Evolutionary conservation across 2,888 invertebrate species (phyloP).

Genomic region (Spialia ferax): DNA sequence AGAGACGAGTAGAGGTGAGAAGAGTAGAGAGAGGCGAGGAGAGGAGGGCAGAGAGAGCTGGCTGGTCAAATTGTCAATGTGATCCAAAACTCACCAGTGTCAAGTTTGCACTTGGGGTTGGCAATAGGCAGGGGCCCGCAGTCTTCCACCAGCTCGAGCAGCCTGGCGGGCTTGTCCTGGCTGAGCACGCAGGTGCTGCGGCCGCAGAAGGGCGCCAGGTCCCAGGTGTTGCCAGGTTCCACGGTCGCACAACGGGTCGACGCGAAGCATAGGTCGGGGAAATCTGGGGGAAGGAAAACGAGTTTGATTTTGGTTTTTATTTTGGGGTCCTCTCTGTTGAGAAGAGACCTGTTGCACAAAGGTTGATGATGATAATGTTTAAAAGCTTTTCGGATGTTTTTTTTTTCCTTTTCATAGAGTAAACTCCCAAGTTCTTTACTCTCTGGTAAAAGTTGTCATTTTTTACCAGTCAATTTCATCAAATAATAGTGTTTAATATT

Average conservation of each 20-base stretch:
- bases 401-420: no score
- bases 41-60: no score
- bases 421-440: no score
- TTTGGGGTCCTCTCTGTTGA: no score
- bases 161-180: slow-evolving; percentile 91
- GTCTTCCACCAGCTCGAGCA: slow-evolving; percentile 95
- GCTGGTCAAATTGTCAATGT: not conserved
- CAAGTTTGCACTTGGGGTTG: slow-evolving; percentile 95
- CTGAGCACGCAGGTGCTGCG: slow-evolving; percentile 94
- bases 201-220: slow-evolving; percentile 96
- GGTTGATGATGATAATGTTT: no score
- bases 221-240: slow-evolving; percentile 95
- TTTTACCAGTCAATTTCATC: no score
- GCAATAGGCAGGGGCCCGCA: slow-evolving; percentile 95
- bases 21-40: no score
- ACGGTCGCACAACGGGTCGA: slow-evolving; percentile 96
- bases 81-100: slow-evolving; percentile 69
- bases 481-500: no score
- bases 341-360: no score
- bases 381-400: no score
- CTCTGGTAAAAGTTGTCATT: no score
- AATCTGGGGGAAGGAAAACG: slow-evolving; percentile 84
- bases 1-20: no score
- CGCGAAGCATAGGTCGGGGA: slow-evolving; percentile 96
- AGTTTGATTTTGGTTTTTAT: not conserved